A percentile compares a stretch with the other conserved stretches of the same genome.
These are phyloP conservation scores for human DNA, from an alignment of 2,113 vertebrate species.

Conservation along the genomic window GRCh38 chr6:158902001-158902500, in stretches of 20 bases:
- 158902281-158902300: neutral
- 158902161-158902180: neutral
- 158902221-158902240: too few relatives aligned
- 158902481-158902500: too few relatives aligned
- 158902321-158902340: neutral
- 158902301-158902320: neutral
- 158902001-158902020: too few relatives aligned
- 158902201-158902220: neutral
- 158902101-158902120: neutral
- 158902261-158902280: neutral
- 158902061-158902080: too few relatives aligned
- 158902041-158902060: too few relatives aligned
- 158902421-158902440: neutral
- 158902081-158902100: neutral
- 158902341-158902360: neutral
- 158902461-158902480: neutral
- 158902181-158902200: neutral
- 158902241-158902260: neutral
- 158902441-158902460: neutral
- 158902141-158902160: neutral
- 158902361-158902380: neutral
- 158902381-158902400: neutral
- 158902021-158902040: too few relatives aligned
- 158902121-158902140: neutral
- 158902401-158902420: neutral